Base-by-base conservation (phyloP, 2,888 invertebrate species). In the Neocrepidodera transversa region DNA sequence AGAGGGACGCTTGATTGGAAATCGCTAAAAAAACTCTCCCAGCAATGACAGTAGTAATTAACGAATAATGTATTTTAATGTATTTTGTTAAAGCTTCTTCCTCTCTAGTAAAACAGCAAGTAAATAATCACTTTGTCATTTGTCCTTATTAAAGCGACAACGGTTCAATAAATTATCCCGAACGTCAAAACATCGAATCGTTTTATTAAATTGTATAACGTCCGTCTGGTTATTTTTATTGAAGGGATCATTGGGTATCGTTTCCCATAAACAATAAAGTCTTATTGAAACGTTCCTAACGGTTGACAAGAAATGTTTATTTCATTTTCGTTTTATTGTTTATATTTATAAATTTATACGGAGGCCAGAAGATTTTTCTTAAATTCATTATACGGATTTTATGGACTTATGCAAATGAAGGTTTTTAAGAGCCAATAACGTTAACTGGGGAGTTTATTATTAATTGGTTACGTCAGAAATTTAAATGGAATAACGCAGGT, bases 141-240 rank as follows among this genome's bases (percentile, higher is more conserved):
- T 23, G 42, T 42, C 42, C 20, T 20, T 42, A 42, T 42, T 42
- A 42, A 42, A 42, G 11, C 42, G 20, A 42, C 20, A 18, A 42
- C 10, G 42, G 20, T 13, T 26, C 48, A 11, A 55, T 48, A 55
- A 48, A 14, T 55, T 48, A 48, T 30, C 36, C 14, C 11, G 3
- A 0, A 40, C 45, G 55, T 55, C 55, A 55, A 47, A 55, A 55
- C 38, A 55, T 36, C 20, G 38, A 32, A n/a, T 14, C 45, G 35
- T 55, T 48, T 48, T 55, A 55, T 55, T 36, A 48, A 55, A 55
- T 55, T 47, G 26, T 55, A 55, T 47, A 36, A 55, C 30, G 36
- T 35, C n/a, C 47, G 40, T 55, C 38, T 16, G 23, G 40, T 48
- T 55, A 55, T 47, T 47, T 55, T 55, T 55, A 55, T 55, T 40